Evolutionary conservation across 2,888 invertebrate species (phyloP).

Genomic region (Chalcosyrphus nemorum): DNA sequence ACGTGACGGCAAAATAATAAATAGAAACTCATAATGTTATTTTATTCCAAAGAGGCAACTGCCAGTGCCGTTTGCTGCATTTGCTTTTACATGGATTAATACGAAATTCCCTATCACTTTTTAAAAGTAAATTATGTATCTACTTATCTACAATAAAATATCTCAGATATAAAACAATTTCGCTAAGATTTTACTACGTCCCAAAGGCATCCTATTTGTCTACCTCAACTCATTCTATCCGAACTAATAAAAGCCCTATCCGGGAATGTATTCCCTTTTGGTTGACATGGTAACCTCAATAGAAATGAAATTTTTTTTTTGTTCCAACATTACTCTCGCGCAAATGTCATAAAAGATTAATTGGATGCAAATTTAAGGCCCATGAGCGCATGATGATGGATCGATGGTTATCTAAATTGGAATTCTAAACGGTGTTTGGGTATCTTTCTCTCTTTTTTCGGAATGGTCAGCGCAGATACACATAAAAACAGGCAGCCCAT

Average conservation of each 20-base stretch:
- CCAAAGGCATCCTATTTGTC: background rate
- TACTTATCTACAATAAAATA: no score
- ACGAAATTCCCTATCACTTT: no score
- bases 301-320: background rate
- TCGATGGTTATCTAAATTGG: conserved; percentile 56
- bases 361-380: conserved; percentile 49
- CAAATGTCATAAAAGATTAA: conserved; percentile 44
- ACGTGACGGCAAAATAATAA: no score
- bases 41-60: no score
- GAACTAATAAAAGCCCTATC: conserved; percentile 2
- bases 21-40: no score
- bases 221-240: background rate
- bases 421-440: conserved; percentile 24
- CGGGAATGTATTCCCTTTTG: conserved; percentile 21
- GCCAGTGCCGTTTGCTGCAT: no score
- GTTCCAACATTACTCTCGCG: background rate
- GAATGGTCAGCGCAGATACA: background rate
- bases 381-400: conserved; percentile 45
- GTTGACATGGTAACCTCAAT: conserved; percentile 55
- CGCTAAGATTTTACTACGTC: background rate
- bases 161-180: background rate
- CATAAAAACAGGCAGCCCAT: background rate
- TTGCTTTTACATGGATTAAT: no score
- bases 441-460: background rate
- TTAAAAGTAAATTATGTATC: no score